Percentiles rank a stretch among this genome's conserved stretches.
These are phyloP conservation scores for Charaxes varanes DNA, from an alignment of 1,140 invertebrate genomes.

Conservation along the genomic window DNA sequence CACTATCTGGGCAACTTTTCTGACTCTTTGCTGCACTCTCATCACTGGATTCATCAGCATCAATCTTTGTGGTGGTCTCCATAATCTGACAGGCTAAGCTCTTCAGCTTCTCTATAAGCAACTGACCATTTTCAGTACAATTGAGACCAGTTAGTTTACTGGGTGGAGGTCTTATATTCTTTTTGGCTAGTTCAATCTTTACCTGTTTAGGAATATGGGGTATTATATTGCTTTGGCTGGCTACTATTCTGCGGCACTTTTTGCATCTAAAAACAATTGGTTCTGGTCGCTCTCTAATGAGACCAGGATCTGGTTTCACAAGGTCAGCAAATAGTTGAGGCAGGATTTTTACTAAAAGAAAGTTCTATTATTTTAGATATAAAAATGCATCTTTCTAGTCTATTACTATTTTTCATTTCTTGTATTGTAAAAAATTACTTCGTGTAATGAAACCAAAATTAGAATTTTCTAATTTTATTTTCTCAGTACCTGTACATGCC, in stretches of 20 bases:
- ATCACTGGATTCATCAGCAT: constrained; percentile 15
- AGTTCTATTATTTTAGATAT: not conserved
- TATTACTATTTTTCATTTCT: no score
- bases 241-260: constrained; percentile 85
- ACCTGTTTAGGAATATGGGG: constrained; percentile 77
- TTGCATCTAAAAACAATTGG: constrained; percentile 87
- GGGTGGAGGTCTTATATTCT: constrained; percentile 44
- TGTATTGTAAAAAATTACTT: no score
- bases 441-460: no score
- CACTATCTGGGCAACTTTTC: constrained; percentile 24
- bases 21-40: constrained; percentile 26
- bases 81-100: constrained; percentile 53
- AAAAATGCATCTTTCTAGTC: no score
- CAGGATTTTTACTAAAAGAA: constrained; percentile 81
- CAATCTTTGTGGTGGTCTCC: constrained; percentile 21
- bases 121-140: constrained; percentile 62
- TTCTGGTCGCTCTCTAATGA: constrained; percentile 83
- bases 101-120: constrained; percentile 63
- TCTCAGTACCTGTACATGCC: no score
- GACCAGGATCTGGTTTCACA: constrained; percentile 86
- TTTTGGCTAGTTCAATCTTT: constrained; percentile 51
- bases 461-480: no score
- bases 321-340: constrained; percentile 84
- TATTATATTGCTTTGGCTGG: constrained; percentile 85
- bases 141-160: constrained; percentile 47